Evolutionary conservation across 1,140 invertebrate species (phyloP), one percentile per base, ranked within the genome.

Genomic region (Diabrotica virgifera): DNA sequence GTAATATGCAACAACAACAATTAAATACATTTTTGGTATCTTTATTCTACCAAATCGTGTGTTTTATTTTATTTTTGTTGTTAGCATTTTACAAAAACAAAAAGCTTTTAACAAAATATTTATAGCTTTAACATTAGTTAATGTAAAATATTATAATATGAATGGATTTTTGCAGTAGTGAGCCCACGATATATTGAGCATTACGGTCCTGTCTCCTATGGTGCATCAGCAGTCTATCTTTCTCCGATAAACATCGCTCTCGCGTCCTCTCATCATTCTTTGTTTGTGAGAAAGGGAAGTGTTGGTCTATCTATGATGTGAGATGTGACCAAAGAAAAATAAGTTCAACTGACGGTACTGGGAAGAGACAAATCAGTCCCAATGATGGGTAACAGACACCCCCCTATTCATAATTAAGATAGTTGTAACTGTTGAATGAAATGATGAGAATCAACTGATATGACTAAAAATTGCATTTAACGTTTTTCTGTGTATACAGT

Each of bases 251-350:
- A 10, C 55, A 37, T 11, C 36, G 55, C 37, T 57, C 55, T 37
- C 36, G 40, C 40, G 40, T 46, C 40, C 40, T 46, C 40, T 46
- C 55, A 57, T 57, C 55, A 36, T 24, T 57, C 55, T 57, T 57
- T 57, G 55, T 57, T 24, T 57, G 37, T 57, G 55, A 36, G 55
- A 57, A 57, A 36, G 55, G 55, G 55, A 57, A 57, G 55, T 57
- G 55, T 36, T 57, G 40, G 24, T 24, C 24, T 24, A 24, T 24
- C 24, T 24, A 24, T 24, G 24, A 8, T 46, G 55, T 24, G 24
- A 24, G 35, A 36, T 37, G 36, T 37, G 55, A 40, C 55, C n/a
- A 57, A 57, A 57, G 55, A 57, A 46, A n/a, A 57, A 57, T 57
- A 57, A n/a, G 55, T 57, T 57, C 40, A 46, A 46, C 40, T n/a